Base-by-base conservation (phyloP, 2,113 vertebrate species). In the Phalacrocorax brasilianus region DNA sequence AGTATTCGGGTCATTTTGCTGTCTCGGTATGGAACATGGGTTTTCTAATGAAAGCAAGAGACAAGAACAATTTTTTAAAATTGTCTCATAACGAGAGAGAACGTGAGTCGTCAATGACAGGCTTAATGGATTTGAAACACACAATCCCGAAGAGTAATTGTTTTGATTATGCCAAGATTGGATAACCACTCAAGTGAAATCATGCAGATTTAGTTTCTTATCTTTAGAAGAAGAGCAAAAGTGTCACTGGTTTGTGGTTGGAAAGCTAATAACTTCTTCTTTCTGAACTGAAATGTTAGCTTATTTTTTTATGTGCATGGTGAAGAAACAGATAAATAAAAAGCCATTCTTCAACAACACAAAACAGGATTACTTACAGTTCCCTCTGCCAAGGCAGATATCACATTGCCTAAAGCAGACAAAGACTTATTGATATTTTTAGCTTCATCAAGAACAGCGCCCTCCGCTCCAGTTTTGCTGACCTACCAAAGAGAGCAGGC, bases 401-500 rank as follows among this genome's bases (percentile, higher is more conserved):
- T 99, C 96, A 99, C 99, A 6, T 99, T 99, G 90, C 99, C 99
- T 61, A 99, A 98, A 80, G 99, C 99, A 65, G 99, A 99, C 92
- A 99, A 97, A 98, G 99, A 99, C 90, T 99, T 99, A 98, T 99
- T 99, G 98, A 99, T 99, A 97, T 99, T 99, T 98, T 99, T 99
- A 81, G 99, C 99, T 98, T 99, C 99, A 19, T 99, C 99, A 23
- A 99, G 98, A 62, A 99, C 99, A 8, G 99, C 97, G 16, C 99
- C 99, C 97, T 99, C 99, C 4, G 99, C 99, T 96, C 99, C 99
- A 2, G 99, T 99, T 98, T 99, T 99, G 98, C 99, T 99, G 97
- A 99, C 99, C 99, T 99, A 94, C 72, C 88, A 94, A 92, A 74
- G 75, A 97, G 61, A 92, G 93, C 53, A 84, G 84, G 90, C 38